These are phyloP conservation scores for Mustelus asterias DNA, from an alignment of 2,113 vertebrate genomes.

Conservation along the genomic window DNA sequence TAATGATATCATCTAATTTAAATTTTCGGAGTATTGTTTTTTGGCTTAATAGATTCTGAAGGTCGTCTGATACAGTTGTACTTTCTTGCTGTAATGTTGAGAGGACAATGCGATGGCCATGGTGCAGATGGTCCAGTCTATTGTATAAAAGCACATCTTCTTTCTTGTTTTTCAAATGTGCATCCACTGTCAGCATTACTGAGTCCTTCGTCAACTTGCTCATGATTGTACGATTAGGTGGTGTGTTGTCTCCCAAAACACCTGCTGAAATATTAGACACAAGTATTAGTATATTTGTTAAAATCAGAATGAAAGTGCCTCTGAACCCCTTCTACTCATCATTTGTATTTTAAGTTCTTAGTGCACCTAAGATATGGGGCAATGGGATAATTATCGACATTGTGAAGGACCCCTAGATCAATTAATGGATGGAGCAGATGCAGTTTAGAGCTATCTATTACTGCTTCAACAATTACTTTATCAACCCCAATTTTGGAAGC, in stretches of 20 bases:
- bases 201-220: constrained; percentile 5
- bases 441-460: background rate
- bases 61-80: constrained; percentile 45
- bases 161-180: constrained; percentile 52
- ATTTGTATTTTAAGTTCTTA: background rate
- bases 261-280: background rate
- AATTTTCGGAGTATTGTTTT: constrained; percentile 40
- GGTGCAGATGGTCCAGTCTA: constrained; percentile 51
- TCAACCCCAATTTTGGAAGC: background rate
- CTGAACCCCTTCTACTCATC: background rate
- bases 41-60: constrained; percentile 48
- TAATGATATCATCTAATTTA: constrained; percentile 23
- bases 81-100: constrained; percentile 50
- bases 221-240: background rate
- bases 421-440: background rate
- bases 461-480: background rate
- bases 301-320: background rate
- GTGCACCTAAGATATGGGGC: background rate
- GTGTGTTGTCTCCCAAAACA: too few species aligned
- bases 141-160: constrained; percentile 51
- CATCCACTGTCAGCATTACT: constrained; percentile 41
- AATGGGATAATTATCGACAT: background rate
- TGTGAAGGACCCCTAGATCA: background rate
- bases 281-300: background rate
- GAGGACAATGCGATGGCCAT: constrained; percentile 46